A percentile compares a stretch with the other conserved stretches of the same genome.
These are phyloP conservation scores for Leucoma salicis DNA, from an alignment of 2,888 invertebrate species.

Conservation along the genomic window DNA sequence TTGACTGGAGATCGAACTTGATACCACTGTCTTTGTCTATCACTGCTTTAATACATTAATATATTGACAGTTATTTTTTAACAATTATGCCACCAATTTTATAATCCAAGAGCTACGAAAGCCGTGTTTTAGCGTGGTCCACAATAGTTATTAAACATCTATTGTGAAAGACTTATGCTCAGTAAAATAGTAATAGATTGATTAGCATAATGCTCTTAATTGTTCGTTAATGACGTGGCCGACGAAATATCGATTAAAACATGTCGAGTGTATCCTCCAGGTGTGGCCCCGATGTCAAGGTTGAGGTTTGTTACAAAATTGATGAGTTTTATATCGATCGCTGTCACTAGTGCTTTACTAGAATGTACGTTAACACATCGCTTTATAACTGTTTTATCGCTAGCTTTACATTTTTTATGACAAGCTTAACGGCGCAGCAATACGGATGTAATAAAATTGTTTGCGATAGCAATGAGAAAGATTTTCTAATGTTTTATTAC, in stretches of 20 bases:
- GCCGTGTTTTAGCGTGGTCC: too few species aligned
- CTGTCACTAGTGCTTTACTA: constrained; percentile 17
- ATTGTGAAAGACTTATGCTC: too few species aligned
- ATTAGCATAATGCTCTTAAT: too few species aligned
- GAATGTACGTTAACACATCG: constrained; percentile 20
- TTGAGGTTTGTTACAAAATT: constrained; percentile 24
- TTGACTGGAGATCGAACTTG: too few species aligned
- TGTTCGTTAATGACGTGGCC: background rate
- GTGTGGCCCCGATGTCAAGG: constrained; percentile 32
- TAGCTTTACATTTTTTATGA: constrained; percentile 10
- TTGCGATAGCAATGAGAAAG: background rate
- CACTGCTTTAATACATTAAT: too few species aligned
- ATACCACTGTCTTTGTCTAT: too few species aligned
- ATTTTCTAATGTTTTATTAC: constrained; percentile 7
- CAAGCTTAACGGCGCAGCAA: constrained; percentile 7
- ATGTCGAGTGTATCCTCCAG: constrained; percentile 17
- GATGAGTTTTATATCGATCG: constrained; percentile 27
- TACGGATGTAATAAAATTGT: constrained; percentile 4
- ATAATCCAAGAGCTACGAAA: too few species aligned
- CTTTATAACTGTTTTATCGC: constrained; percentile 16
- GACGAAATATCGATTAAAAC: constrained; percentile 16
- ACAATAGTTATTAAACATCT: too few species aligned
- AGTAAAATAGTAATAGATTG: too few species aligned
- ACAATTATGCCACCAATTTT: too few species aligned
- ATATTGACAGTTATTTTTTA: too few species aligned